These are phyloP conservation scores for Hozukius guyotensis DNA, from an alignment of 2,797 vertebrate species.

Conservation along the genomic window DNA sequence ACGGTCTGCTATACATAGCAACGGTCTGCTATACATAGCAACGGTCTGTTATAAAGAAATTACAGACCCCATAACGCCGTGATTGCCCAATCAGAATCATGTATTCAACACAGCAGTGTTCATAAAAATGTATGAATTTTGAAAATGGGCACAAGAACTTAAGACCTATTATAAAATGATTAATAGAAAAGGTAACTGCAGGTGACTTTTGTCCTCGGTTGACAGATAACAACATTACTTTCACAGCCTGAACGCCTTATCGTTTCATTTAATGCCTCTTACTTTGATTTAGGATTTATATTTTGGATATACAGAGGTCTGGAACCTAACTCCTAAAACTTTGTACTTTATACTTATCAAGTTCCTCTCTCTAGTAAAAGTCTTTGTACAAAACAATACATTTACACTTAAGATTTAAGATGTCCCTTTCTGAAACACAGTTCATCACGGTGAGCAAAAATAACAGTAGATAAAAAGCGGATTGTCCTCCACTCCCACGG, in stretches of 20 bases:
- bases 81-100: too few species aligned
- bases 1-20: too few species aligned
- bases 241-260: not conserved
- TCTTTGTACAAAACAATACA: conserved; percentile 9
- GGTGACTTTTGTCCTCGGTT: not conserved
- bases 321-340: not conserved
- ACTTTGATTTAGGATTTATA: not conserved
- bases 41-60: too few species aligned
- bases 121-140: too few species aligned
- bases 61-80: too few species aligned
- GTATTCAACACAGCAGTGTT: too few species aligned
- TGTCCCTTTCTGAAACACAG: conserved; percentile 31
- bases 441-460: conserved; percentile 43
- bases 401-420: conserved; percentile 51
- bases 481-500: conserved; percentile 17
- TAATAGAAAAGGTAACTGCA: not conserved
- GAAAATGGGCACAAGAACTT: not conserved
- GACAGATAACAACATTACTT: not conserved
- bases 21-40: too few species aligned
- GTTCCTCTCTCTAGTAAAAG: conserved; percentile 13
- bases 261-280: not conserved
- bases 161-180: not conserved
- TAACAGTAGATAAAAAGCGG: conserved; percentile 41
- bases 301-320: not conserved
- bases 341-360: not conserved